A percentile compares a stretch with the other conserved stretches of the same genome.
Conservation (phyloP, 2,888 invertebrate genomes). For the Drosophila phalerata region DNA sequence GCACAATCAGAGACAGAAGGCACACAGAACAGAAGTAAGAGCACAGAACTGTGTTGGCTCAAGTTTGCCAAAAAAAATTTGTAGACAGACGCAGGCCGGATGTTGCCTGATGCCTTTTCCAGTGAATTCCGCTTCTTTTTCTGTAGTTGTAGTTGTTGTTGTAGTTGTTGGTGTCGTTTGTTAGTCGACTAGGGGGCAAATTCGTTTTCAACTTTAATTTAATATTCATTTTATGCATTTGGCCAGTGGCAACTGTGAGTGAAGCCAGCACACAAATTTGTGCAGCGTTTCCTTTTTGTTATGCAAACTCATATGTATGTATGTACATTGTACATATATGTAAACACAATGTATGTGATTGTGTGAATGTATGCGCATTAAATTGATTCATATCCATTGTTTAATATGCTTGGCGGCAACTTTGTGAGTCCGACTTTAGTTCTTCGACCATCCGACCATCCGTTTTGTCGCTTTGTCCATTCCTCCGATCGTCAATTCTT, state of each 20-base stretch:
- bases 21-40: constrained; percentile 14
- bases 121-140: constrained; percentile 65
- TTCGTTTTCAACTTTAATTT: constrained; percentile 79
- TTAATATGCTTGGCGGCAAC: constrained; percentile 78
- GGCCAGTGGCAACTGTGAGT: constrained; percentile 52
- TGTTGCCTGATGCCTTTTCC: constrained; percentile 72
- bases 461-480: not conserved
- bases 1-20: constrained; percentile 41
- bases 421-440: constrained; percentile 31
- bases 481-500: constrained; percentile 25
- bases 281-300: constrained; percentile 73
- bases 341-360: constrained; percentile 18
- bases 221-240: constrained; percentile 80
- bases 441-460: not conserved
- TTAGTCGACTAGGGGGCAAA: constrained; percentile 55
- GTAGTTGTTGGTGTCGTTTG: constrained; percentile 13
- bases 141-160: constrained; percentile 26
- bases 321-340: not conserved
- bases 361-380: constrained; percentile 55
- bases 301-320: constrained; percentile 38
- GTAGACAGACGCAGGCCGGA: constrained; percentile 55
- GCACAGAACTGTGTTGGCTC: not conserved
- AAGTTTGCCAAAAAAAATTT: constrained; percentile 60
- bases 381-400: constrained; percentile 82
- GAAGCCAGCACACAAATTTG: constrained; percentile 67